Conservation (phyloP, 2,888 invertebrate genomes). For the Itoplectis maculator region DNA sequence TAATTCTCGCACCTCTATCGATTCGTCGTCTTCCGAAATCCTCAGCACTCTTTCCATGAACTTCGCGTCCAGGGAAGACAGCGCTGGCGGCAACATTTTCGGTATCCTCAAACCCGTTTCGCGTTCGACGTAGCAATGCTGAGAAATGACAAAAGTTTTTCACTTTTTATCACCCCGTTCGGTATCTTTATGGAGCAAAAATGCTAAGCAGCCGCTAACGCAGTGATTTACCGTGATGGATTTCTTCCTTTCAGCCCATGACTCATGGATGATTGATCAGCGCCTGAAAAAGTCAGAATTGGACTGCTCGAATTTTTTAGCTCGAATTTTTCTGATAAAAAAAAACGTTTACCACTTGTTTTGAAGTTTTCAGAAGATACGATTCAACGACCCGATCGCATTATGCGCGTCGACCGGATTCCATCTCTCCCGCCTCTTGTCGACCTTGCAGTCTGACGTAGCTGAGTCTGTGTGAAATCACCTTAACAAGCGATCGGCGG, state of each 20-base stretch:
- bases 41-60: slow-evolving; percentile 77
- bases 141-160: not conserved
- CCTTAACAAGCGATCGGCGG: slow-evolving; percentile 9
- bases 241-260: not conserved
- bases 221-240: not conserved
- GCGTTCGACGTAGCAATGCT: not conserved
- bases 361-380: too few relatives aligned
- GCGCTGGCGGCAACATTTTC: slow-evolving; percentile 60
- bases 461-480: slow-evolving; percentile 14
- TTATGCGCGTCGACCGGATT: too few relatives aligned
- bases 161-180: slow-evolving; percentile 1
- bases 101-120: not conserved
- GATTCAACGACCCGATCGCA: too few relatives aligned
- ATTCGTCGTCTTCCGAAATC: slow-evolving; percentile 74
- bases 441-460: slow-evolving; percentile 12
- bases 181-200: slow-evolving; percentile 12
- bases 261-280: not conserved
- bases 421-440: not conserved
- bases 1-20: slow-evolving; percentile 76
- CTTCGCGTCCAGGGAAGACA: slow-evolving; percentile 76
- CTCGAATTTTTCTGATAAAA: too few relatives aligned
- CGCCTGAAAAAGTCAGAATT: too few relatives aligned
- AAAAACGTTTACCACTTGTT: too few relatives aligned
- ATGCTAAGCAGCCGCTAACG: not conserved
- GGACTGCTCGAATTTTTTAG: too few relatives aligned